Percentiles rank a stretch among this genome's conserved stretches.
Evolutionary conservation across 2,888 invertebrate species (phyloP).

Genomic region (Myopa testacea): DNA sequence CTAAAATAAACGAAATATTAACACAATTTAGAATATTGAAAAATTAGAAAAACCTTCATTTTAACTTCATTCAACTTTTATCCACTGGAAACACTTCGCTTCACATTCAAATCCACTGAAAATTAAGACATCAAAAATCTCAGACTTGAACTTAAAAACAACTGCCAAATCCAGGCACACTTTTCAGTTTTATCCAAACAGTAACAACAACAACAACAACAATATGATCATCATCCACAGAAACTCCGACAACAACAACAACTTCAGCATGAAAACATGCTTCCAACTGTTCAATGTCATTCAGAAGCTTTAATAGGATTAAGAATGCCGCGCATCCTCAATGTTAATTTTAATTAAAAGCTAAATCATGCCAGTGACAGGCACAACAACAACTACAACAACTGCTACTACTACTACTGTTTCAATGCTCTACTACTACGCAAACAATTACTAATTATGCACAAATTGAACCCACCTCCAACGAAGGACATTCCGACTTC

Average conservation of each 20-base stretch:
- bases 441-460: constrained; percentile 36
- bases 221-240: not conserved
- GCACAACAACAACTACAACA: constrained; percentile 23
- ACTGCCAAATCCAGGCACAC: not conserved
- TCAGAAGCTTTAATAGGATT: constrained; percentile 29
- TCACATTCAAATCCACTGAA: no score
- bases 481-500: constrained; percentile 15
- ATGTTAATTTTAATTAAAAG: constrained; percentile 34
- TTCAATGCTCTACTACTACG: not conserved
- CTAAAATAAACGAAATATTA: no score
- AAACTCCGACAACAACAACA: not conserved
- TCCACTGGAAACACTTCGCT: no score
- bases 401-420: not conserved
- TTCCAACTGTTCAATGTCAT: constrained; percentile 24
- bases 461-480: constrained; percentile 22
- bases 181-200: not conserved
- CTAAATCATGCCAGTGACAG: constrained; percentile 19
- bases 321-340: constrained; percentile 29
- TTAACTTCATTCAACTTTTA: no score
- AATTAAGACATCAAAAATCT: not conserved
- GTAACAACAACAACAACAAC: constrained; percentile 2
- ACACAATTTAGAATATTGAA: no score
- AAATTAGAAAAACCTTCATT: no score
- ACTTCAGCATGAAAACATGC: not conserved
- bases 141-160: not conserved